Evolutionary conservation across 2,797 vertebrate genomes (phyloP), one percentile per base, ranked within the genome.

Genomic region (Macroramphosus scolopax): DNA sequence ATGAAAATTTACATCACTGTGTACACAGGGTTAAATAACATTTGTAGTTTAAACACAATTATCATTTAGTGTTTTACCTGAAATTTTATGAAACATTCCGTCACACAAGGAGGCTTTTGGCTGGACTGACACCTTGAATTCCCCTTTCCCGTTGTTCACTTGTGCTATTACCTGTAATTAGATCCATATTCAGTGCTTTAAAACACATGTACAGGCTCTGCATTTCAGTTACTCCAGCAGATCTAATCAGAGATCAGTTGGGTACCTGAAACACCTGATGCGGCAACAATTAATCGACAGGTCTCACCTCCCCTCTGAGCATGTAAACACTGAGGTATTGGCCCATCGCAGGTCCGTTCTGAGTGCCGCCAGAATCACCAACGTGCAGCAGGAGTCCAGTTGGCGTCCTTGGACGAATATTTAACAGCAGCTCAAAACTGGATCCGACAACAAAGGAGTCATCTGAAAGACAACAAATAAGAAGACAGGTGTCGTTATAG

Each of bases 71-170:
- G 13, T 38, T 55, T 4, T 91, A 97, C 96, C 94, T 91, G 91
- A 84, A 56, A 98, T 81, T 5, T 89, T 90, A 65, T 98, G 95
- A 88, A 94, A 95, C 28, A 67, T 74, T 16, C 93, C 94, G 14
- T 94, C 89, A 76, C 92, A 93, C 15, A 98, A 78, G 51, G 90
- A 78, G 12, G 71, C 75, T 68, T 89, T 83, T 4, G 92, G 91
- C 45, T 75, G 86, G 52, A 98, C 84, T 0, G 92, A 92, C 18
- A 86, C 89, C 43, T 69, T 83, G 65, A 92, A 92, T 31, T 87
- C 80, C 22, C 91, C 91, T 34, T 82, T 85, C 35, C 88, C 92
- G 22, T 88, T 92, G 71, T 87, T 89, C 42, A 92, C 89, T 59
- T 80, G 83, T 13, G 87, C 93, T 3, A 87, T 81, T 36, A 98